A percentile compares a stretch with the other conserved stretches of the same genome.
phyloP scores from a whole-genome alignment of 2,113 vertebrate species.

The Petaurus breviceps region DNA sequence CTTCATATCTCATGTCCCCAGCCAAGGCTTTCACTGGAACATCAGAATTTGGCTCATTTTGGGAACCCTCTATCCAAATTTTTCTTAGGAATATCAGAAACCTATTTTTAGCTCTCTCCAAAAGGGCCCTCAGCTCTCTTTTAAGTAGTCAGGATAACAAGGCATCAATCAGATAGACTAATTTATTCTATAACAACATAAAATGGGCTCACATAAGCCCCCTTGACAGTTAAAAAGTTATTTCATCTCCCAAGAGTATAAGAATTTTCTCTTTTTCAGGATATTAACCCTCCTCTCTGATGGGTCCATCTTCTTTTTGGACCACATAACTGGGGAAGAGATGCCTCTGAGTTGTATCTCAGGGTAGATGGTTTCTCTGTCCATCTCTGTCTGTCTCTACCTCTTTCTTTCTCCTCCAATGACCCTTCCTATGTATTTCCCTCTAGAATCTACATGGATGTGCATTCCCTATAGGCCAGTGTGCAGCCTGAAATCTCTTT shows the following conservation, averaged over 20 bases:
- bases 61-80: not conserved
- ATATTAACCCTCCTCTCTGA: not conserved
- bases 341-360: not conserved
- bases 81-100: not conserved
- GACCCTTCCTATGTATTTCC: not conserved
- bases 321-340: too few relatives aligned
- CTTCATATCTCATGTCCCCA: not conserved
- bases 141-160: not conserved
- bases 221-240: too few relatives aligned
- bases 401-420: not conserved
- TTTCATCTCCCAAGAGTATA: not conserved
- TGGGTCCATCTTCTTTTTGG: not conserved
- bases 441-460: not conserved
- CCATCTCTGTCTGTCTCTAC: too few relatives aligned
- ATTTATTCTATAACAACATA: not conserved
- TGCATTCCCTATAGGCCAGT: not conserved
- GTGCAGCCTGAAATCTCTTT: not conserved
- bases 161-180: not conserved
- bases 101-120: not conserved
- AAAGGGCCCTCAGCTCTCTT: not conserved
- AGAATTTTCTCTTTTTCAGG: not conserved
- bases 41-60: not conserved
- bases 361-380: not conserved
- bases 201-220: not conserved
- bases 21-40: not conserved